Evolutionary conservation across 1,140 invertebrate genomes (phyloP), one percentile per base, ranked within the genome.

Genomic region (Potamilus streckersoni): DNA sequence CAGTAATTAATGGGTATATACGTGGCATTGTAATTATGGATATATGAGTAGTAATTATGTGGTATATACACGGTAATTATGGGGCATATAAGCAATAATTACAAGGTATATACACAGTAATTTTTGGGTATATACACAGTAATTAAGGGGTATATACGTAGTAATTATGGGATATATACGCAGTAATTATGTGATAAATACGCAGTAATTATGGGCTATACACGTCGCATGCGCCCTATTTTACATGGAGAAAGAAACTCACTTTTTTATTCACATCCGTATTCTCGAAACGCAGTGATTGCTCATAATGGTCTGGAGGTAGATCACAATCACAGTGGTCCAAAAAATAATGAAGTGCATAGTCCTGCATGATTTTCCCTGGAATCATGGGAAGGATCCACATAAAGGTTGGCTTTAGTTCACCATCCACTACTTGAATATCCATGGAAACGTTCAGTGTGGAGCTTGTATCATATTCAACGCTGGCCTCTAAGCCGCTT

Each of bases 251-350:
- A 59, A n/a, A 56, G 19, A 57, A 58, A 20, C n/a, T 13, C 20
- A 23, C 20, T 23, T 12, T 38, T 19, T 0, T 27, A 55, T 69
- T 55, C 13, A 55, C 31, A 20, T 55, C 19, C 19, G n/a, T 19
- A 12, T 17, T 31, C 19, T 57, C 15, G 19, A 56, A 55, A 56
- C 19, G 13, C 12, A 80, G 68, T 1, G 71, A 67, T 19, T 73
- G 49, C 2, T 57, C 74, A 56, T 71, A 80, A 55, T 79, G 76
- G n/a, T 85, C 78, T 2, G 69, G 59, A 3, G 82, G 78, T 56
- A 78, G 60, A 13, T 58, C 63, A 59, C 83, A 85, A 15, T 76
- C 69, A 66, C 83, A 85, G n/a, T 79, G 62, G 58, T 76, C 63
- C 23, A 80, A 66, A 60, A 79, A 81, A 62, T 73, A 74, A n/a